A percentile compares a stretch with the other conserved stretches of the same genome.
These are phyloP conservation scores for Macrosiphum euphorbiae DNA, from an alignment of 2,888 invertebrate genomes.

Conservation along the genomic window DNA sequence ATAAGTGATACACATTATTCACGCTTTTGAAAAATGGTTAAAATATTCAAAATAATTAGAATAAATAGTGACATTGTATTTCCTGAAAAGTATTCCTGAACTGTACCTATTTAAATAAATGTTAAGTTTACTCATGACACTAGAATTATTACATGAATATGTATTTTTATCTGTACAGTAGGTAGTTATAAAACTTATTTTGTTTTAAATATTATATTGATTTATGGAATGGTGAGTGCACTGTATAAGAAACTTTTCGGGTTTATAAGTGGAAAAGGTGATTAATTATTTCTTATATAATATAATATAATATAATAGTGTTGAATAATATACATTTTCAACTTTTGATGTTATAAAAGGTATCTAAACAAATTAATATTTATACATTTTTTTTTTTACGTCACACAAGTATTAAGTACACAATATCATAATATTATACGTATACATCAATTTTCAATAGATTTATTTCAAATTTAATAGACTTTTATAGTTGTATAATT, in stretches of 20 bases:
- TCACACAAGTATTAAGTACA: background rate
- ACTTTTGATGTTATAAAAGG: background rate
- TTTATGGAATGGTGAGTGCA: background rate
- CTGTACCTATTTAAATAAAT: background rate
- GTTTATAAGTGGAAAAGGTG: background rate
- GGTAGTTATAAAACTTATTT: background rate
- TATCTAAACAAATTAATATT: background rate
- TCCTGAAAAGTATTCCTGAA: background rate
- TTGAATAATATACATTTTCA: background rate
- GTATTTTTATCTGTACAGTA: background rate
- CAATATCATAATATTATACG: background rate
- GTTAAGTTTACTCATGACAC: background rate
- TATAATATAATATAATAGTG: background rate
- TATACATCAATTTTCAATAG: background rate
- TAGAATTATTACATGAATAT: background rate
- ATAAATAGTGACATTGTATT: background rate
- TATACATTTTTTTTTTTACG: background rate
- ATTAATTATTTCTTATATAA: background rate
- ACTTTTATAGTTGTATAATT: background rate
- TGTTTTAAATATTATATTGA: background rate
- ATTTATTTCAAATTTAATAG: background rate
- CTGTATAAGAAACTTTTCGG: background rate
- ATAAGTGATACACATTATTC: background rate
- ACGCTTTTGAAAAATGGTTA: background rate
- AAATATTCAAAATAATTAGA: conserved; percentile 12